A percentile compares a stretch with the other conserved stretches of the same genome.
phyloP scores from a whole-genome alignment of 2,113 vertebrate genomes.

The Chaetura pelagica region DNA sequence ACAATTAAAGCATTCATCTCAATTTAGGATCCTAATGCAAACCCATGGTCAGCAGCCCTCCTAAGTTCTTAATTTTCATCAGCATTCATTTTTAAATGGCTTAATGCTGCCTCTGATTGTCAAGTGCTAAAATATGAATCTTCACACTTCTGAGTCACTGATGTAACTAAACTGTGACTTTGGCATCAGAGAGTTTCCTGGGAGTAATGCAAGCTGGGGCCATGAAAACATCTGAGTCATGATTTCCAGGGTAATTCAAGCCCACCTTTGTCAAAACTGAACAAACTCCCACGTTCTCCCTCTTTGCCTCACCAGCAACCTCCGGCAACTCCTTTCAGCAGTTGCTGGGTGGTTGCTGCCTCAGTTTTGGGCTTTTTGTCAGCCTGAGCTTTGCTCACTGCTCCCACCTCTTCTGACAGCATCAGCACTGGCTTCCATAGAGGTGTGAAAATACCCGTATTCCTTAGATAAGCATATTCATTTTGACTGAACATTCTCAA shows the following conservation, averaged over 20 bases:
- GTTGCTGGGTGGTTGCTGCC: background rate
- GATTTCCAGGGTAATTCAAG: constrained; percentile 85
- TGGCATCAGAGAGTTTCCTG: constrained; percentile 86
- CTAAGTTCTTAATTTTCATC: constrained; percentile 78
- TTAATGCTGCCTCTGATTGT: constrained; percentile 83
- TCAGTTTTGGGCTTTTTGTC: constrained; percentile 1
- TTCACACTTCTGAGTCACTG: constrained; percentile 97
- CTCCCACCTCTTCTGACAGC: background rate
- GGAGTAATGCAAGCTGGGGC: constrained; percentile 82
- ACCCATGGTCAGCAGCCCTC: constrained; percentile 73
- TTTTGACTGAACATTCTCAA: background rate
- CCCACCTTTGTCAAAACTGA: constrained; percentile 83
- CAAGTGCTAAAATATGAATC: constrained; percentile 96
- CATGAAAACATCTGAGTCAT: constrained; percentile 86
- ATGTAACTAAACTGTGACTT: constrained; percentile 91
- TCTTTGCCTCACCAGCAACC: constrained; percentile 3
- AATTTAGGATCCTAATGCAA: constrained; percentile 74
- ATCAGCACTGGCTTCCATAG: background rate
- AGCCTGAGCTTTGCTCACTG: constrained; percentile 12
- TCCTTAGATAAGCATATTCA: background rate
- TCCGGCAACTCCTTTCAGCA: background rate
- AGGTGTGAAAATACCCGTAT: background rate
- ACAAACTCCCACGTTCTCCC: constrained; percentile 48
- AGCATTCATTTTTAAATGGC: constrained; percentile 81
- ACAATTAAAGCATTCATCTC: constrained; percentile 50